phyloP scores from a whole-genome alignment of 2,113 vertebrate genomes.

The Toxotes jaculatrix region DNA sequence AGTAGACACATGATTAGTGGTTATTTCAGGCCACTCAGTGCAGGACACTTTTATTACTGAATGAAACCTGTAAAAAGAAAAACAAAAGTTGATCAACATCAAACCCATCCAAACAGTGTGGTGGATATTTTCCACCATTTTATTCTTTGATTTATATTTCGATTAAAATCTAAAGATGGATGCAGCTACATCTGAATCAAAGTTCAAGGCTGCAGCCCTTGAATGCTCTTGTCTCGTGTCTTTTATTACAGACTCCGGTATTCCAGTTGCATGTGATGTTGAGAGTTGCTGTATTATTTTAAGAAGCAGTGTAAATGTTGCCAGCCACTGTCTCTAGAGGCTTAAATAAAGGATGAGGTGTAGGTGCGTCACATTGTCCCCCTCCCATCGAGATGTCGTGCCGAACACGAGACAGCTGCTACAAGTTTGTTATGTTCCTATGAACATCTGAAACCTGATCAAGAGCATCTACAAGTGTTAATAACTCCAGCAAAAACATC shows the following conservation, averaged over 20 bases:
- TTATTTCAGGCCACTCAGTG: neutral
- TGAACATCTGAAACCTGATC: conserved; percentile 51
- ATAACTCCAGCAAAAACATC: conserved; percentile 6
- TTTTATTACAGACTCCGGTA: conserved; percentile 25
- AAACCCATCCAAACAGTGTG: neutral
- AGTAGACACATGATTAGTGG: neutral
- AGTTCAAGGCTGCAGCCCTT: conserved; percentile 7
- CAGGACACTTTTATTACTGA: neutral
- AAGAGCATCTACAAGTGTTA: conserved; percentile 28
- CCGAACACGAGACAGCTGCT: conserved; percentile 50
- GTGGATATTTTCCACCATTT: neutral
- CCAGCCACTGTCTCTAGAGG: conserved; percentile 36
- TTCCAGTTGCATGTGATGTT: conserved; percentile 32
- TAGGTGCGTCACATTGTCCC: conserved; percentile 43
- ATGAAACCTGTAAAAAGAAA: neutral
- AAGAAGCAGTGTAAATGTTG: conserved; percentile 9
- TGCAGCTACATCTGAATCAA: neutral
- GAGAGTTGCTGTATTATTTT: conserved; percentile 70
- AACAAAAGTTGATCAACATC: neutral
- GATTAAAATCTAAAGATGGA: neutral
- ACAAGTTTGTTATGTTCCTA: conserved; percentile 23
- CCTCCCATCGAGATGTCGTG: conserved; percentile 11
- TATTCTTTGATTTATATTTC: neutral
- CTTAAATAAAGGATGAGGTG: conserved; percentile 50
- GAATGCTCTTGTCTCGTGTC: neutral